These are phyloP conservation scores for Choloepus didactylus DNA, from an alignment of 2,797 vertebrate species.

Conservation along the genomic window DNA sequence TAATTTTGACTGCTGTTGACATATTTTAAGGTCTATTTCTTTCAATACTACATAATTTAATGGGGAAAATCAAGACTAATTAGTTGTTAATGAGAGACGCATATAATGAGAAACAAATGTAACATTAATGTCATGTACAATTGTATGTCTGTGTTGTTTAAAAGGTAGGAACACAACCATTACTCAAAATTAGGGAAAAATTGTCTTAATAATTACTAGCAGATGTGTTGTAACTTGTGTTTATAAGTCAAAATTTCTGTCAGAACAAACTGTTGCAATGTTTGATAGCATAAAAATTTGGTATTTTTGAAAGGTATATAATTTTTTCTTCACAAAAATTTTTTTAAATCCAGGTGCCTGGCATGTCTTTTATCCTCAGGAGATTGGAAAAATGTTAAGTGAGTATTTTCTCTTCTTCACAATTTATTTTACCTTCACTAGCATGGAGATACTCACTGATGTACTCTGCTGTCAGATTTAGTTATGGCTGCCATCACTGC, in stretches of 20 bases:
- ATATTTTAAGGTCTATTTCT: constrained; percentile 88
- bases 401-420: constrained; percentile 68
- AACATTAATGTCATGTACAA: constrained; percentile 90
- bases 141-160: constrained; percentile 77
- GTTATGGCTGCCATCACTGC: neutral
- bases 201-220: constrained; percentile 91
- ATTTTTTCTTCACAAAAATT: constrained; percentile 18
- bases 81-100: constrained; percentile 93
- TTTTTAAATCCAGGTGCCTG: constrained; percentile 42
- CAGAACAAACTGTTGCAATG: constrained; percentile 47
- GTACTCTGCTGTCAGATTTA: neutral
- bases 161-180: constrained; percentile 82
- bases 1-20: constrained; percentile 86
- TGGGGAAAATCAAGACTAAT: constrained; percentile 88
- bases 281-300: constrained; percentile 57
- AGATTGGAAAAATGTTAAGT: constrained; percentile 67
- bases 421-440: neutral
- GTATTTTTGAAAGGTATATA: constrained; percentile 63
- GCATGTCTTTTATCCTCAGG: constrained; percentile 51
- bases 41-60: constrained; percentile 88
- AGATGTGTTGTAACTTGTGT: constrained; percentile 86
- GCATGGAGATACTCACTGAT: neutral
- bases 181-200: constrained; percentile 87
- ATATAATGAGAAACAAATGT: constrained; percentile 92
- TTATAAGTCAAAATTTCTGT: constrained; percentile 73